Percentiles rank a stretch among this genome's conserved stretches.
phyloP scores from a whole-genome alignment of 2,113 vertebrate genomes.

The Puma concolor region DNA sequence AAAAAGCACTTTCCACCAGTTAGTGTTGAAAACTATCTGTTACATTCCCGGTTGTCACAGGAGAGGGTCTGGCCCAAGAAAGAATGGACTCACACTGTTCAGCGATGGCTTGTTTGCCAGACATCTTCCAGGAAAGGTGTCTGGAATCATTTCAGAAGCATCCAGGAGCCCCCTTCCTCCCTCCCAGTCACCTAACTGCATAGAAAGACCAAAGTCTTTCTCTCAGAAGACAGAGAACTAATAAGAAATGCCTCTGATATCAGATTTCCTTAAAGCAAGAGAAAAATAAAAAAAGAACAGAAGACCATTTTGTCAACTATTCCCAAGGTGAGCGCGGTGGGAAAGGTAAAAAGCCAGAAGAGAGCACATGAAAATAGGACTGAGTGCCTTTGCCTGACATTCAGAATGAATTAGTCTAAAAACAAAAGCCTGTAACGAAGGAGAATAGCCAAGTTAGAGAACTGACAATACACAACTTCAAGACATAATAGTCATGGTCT shows the following conservation, averaged over 20 bases:
- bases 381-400: not conserved
- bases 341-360: not conserved
- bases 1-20: not conserved
- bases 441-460: not conserved
- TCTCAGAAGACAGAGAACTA: not conserved
- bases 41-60: conserved; percentile 58
- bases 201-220: not conserved
- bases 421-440: not conserved
- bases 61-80: not conserved
- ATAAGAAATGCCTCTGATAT: not conserved
- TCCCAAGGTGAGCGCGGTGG: not conserved
- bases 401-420: not conserved
- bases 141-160: not conserved
- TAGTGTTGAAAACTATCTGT: not conserved
- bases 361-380: not conserved
- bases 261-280: not conserved
- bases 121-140: not conserved
- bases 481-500: not conserved
- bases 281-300: not conserved
- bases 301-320: not conserved
- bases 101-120: not conserved
- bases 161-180: not conserved
- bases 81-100: accelerated
- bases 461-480: not conserved
- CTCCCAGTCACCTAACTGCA: not conserved